Base-by-base conservation (phyloP, 2,113 vertebrate genomes). In the Channa maculata region DNA sequence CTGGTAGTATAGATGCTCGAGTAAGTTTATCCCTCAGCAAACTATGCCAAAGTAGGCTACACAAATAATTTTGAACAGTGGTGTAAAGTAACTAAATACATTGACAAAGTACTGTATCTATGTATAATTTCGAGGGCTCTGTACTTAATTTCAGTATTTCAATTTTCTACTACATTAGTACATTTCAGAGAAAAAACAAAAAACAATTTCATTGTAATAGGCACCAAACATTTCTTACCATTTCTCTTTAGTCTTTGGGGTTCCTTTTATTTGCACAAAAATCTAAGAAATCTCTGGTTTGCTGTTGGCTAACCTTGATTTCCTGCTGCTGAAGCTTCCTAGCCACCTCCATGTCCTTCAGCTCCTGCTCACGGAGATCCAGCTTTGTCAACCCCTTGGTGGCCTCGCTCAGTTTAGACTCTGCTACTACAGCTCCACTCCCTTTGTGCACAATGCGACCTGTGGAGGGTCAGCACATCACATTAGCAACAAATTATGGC, bases 241-340 rank as follows among this genome's bases (percentile, higher is more conserved):
- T 24, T 24, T 24, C 24, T 24, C 24, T 24, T 24, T 24, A 24
- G 24, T 24, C 24, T 24, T 24, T 24, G 24, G 24, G 24, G 24
- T 24, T 24, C 8, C 0, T 15, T 49, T 44, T 38, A 37, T n/a
- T n/a, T 34, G 5, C 3, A 51, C 2, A 65, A 24, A 24, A 24
- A 24, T 24, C 24, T 24, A 24, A 24, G 24, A 24, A 24, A 24
- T 45, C 3, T 51, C 4, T 2, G 0, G 6, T 13, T 43, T 54
- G 8, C 4, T 48, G 6, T 41, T 7, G 33, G 0, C 48, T 51
- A 73, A 99, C 97, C 95, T 96, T 91, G 6, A 98, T 83, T 80
- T 99, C 98, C 75, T 98, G 96, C 50, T 99, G 95, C 60, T 99
- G 98, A 66, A 99, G 79, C 66, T 83, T 97, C 74, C 95, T 94